Conservation (phyloP, 2,797 vertebrate genomes). For the Neopelma chrysocephalum region DNA sequence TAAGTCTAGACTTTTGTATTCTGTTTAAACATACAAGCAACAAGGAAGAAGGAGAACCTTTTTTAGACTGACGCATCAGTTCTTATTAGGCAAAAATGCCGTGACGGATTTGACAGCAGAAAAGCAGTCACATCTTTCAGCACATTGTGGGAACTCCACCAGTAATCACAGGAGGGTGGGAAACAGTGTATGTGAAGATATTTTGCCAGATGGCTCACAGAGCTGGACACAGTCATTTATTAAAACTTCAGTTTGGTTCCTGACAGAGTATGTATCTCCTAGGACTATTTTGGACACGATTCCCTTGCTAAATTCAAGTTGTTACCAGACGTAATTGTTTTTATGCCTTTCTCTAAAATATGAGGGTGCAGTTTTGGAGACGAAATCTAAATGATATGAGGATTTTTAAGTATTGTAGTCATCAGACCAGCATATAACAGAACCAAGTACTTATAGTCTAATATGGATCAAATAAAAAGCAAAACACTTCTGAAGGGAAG, state of each 20-base stretch:
- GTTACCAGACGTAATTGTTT: background rate
- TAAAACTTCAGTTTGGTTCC: background rate
- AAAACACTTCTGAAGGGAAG: background rate
- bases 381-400: background rate
- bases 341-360: background rate
- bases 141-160: background rate
- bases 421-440: background rate
- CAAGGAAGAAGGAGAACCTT: background rate
- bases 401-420: background rate
- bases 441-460: background rate
- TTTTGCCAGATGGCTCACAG: conserved; percentile 47
- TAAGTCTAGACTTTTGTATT: background rate
- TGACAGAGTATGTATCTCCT: background rate
- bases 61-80: background rate
- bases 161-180: conserved; percentile 25
- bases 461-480: background rate
- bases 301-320: background rate
- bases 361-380: background rate
- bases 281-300: background rate
- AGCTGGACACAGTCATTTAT: conserved; percentile 5
- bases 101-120: background rate
- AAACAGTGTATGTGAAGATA: background rate
- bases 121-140: conserved; percentile 8
- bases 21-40: background rate
- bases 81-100: conserved; percentile 28